Evolutionary conservation across 64 coral and sea anemone genomes (phyloP).

Genomic region (Pocillopora damicornis): DNA sequence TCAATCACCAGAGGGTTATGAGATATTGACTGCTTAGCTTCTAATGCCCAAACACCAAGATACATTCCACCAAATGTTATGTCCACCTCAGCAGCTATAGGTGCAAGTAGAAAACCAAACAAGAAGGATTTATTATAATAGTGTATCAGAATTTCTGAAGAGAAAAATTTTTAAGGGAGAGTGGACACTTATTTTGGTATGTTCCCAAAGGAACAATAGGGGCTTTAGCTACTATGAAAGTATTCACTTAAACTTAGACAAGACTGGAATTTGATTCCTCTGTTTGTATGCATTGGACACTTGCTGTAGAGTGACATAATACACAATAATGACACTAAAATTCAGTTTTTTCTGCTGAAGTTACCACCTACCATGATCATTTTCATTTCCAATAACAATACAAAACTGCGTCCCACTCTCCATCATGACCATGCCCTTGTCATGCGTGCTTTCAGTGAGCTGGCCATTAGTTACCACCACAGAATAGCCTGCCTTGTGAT

Average conservation of each 20-base stretch:
- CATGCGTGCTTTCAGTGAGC: neutral
- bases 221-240: too few relatives aligned
- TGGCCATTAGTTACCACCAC: neutral
- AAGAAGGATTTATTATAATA: neutral
- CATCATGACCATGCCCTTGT: constrained; percentile 19
- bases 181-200: too few relatives aligned
- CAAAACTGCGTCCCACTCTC: constrained; percentile 13
- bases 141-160: too few relatives aligned
- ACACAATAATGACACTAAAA: neutral
- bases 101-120: neutral
- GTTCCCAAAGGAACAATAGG: too few relatives aligned
- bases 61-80: constrained; percentile 40
- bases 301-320: too few relatives aligned
- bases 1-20: neutral
- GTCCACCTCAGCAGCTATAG: constrained; percentile 39
- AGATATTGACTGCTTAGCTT: constrained; percentile 5
- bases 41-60: constrained; percentile 20
- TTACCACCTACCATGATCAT: constrained; percentile 1
- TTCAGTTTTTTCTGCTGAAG: neutral
- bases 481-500: constrained; percentile 10
- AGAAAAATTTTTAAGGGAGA: too few relatives aligned
- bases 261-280: too few relatives aligned
- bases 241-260: too few relatives aligned
- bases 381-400: constrained; percentile 8
- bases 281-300: too few relatives aligned